Conservation (phyloP, 2,797 vertebrate genomes). For the Esox lucius region DNA sequence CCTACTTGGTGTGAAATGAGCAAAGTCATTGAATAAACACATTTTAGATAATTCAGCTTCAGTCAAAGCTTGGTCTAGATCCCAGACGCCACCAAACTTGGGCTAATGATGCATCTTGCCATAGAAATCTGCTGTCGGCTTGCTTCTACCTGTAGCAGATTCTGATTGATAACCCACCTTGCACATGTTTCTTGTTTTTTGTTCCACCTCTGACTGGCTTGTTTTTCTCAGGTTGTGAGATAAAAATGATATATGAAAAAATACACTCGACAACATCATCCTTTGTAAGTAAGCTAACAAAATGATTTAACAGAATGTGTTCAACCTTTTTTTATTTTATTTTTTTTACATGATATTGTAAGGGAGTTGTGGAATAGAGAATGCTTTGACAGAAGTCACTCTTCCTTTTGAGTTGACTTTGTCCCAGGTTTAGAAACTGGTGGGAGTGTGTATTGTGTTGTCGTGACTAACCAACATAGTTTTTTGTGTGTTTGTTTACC, state of each 20-base stretch:
- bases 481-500: not conserved
- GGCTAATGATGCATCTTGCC: too few species aligned
- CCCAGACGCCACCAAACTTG: too few species aligned
- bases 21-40: conserved; percentile 50
- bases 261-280: conserved; percentile 6
- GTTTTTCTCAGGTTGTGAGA: conserved; percentile 11
- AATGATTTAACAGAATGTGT: conserved; percentile 20
- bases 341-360: conserved; percentile 9
- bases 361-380: conserved; percentile 5
- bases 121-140: conserved; percentile 20
- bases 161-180: conserved; percentile 25
- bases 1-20: conserved; percentile 57
- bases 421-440: conserved; percentile 25
- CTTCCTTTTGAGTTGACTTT: conserved; percentile 28
- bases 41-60: conserved; percentile 37
- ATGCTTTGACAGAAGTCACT: conserved; percentile 36
- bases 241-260: conserved; percentile 8
- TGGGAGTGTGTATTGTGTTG: not conserved
- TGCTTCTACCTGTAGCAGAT: conserved; percentile 18
- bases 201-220: conserved; percentile 30
- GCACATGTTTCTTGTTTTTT: conserved; percentile 8
- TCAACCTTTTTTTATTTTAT: conserved; percentile 1
- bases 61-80: not conserved
- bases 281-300: conserved; percentile 4
- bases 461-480: conserved; percentile 29